Evolutionary conservation across 2,888 invertebrate species (phyloP), one percentile per base, ranked within the genome.

Genomic region (Meteorus colon): DNA sequence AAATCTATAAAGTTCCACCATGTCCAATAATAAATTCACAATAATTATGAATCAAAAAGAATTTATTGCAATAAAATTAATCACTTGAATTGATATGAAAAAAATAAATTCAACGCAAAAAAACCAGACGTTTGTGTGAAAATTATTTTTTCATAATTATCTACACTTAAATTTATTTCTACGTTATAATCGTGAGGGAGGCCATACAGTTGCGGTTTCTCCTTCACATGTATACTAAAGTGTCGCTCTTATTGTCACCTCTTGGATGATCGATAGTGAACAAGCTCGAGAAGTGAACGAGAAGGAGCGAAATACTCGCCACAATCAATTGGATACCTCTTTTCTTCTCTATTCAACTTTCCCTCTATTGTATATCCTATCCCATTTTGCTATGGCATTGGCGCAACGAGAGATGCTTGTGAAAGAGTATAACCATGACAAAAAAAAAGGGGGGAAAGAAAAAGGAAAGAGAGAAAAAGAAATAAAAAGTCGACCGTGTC

Each of bases 191-290:
- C 41, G 41, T 41, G 12, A 41, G 63, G 70, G 62, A 70, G 75
- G 75, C 75, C 70, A 41, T 12, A 12, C 8, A 12, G 41, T 41
- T 41, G 41, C 41, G 41, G 48, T 48, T 48, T 48, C 48, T 75
- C 59, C 71, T 71, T 75, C 34, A 63, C 70, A 66, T 59, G n/a
- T 55, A 55, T 8, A 55, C 19, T 55, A 31, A 24, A 65, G 14
- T 68, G 76, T 67, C 65, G 76, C 72, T 74, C 76, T 75, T 78
- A 76, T 78, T 78, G 75, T 79, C 78, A 79, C 79, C n/a, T 66
- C 78, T 70, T 74, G 74, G 74, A 80, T 81, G 81, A 81, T 81
- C 81, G 81, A 81, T 81, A 78, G 78, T 31, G 73, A 55, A 70
- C 73, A 73, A 78, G 67, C 68, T 73, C 65, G 74, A 41, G 65